Evolutionary conservation across 1,140 invertebrate genomes (phyloP).

Genomic region (Nasonia giraulti): DNA sequence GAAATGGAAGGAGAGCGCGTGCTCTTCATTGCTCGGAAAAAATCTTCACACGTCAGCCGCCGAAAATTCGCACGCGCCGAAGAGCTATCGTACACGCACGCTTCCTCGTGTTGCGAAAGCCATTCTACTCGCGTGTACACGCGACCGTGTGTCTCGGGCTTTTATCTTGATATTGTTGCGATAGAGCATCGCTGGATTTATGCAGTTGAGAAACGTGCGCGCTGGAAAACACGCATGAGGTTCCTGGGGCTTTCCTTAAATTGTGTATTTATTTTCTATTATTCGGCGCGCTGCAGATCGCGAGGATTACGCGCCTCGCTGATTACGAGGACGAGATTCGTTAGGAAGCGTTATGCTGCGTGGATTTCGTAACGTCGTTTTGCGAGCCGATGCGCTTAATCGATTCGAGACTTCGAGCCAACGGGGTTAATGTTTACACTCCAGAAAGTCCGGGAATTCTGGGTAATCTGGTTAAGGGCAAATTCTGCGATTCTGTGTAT

Average conservation of each 20-base stretch:
- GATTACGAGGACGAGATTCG: not conserved
- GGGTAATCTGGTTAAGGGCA: not conserved
- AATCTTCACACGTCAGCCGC: not conserved
- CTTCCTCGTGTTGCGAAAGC: constrained; percentile 33
- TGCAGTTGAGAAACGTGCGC: not conserved
- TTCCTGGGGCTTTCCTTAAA: not conserved
- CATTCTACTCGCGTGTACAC: not conserved
- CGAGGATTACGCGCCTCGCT: not conserved
- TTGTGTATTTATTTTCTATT: constrained; percentile 31
- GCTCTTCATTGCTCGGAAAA: not conserved
- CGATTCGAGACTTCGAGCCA: not conserved
- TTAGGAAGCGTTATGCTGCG: not conserved
- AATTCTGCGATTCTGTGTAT: not conserved
- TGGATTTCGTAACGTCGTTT: not conserved
- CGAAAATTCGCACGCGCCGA: constrained; percentile 34
- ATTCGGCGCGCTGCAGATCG: not conserved
- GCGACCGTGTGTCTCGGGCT: not conserved
- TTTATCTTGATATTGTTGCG: constrained; percentile 5
- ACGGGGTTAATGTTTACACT: not conserved
- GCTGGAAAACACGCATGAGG: not conserved
- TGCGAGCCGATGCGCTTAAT: not conserved
- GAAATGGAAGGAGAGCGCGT: constrained; percentile 21
- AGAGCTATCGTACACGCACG: not conserved
- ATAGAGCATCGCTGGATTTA: not conserved
- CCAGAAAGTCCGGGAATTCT: not conserved